These are phyloP conservation scores for Rousettus madagascariensis DNA, from an alignment of 2,797 vertebrate species.

Conservation along the genomic window DNA sequence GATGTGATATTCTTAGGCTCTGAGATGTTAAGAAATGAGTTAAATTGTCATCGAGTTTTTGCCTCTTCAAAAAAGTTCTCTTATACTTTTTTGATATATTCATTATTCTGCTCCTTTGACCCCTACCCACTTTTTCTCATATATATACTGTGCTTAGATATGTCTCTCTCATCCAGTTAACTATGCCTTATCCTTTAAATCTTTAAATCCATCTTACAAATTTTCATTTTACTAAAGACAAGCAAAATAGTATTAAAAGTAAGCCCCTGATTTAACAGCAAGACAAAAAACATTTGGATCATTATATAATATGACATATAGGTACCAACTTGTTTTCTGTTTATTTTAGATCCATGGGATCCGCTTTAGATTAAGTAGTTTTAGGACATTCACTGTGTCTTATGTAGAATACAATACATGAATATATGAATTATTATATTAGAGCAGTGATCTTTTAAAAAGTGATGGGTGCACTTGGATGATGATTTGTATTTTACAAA, in stretches of 20 bases:
- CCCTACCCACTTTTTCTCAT: neutral
- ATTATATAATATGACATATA: neutral
- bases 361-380: conserved; percentile 12
- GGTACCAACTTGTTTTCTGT: conserved; percentile 33
- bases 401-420: neutral
- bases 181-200: conserved; percentile 46
- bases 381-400: neutral
- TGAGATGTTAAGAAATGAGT: conserved; percentile 9
- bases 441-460: conserved; percentile 21
- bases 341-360: neutral
- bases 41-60: conserved; percentile 58
- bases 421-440: neutral
- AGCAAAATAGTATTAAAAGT: conserved; percentile 29
- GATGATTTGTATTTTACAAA: conserved; percentile 30
- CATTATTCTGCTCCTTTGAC: conserved; percentile 32
- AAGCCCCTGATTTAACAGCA: neutral
- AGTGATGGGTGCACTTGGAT: neutral
- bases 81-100: neutral
- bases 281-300: conserved; percentile 18
- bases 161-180: conserved; percentile 13
- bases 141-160: neutral
- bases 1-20: neutral
- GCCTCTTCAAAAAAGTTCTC: conserved; percentile 30
- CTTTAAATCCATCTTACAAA: conserved; percentile 12
- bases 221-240: neutral